Evolutionary conservation across 2,113 vertebrate species (phyloP).

Genomic region (Brachirus orientalis): DNA sequence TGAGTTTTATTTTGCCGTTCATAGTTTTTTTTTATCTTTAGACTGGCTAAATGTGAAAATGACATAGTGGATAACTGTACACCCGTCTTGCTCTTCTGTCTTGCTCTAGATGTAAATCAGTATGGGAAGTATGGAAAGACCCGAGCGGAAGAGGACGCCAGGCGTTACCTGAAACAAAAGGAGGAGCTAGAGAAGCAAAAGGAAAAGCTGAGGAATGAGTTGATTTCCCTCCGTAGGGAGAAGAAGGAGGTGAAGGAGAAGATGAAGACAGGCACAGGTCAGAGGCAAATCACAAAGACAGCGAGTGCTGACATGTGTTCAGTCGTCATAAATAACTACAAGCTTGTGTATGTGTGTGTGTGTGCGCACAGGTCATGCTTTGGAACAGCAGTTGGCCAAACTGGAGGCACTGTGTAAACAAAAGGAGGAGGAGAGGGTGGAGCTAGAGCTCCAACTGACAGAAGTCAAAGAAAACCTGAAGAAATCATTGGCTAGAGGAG

Average conservation of each 20-base stretch:
- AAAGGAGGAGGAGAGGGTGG: conserved; percentile 90
- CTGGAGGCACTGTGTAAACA: conserved; percentile 89
- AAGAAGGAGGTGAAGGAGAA: conserved; percentile 88
- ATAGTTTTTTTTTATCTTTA: neutral
- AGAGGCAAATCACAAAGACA: conserved; percentile 42
- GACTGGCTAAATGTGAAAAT: conserved; percentile 7
- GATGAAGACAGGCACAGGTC: conserved; percentile 86
- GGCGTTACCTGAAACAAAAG: conserved; percentile 88
- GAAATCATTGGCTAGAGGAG: conserved; percentile 91
- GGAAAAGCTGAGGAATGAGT: conserved; percentile 84
- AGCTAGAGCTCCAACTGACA: conserved; percentile 90
- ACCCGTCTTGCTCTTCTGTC: neutral
- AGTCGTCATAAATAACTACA: neutral
- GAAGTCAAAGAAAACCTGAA: conserved; percentile 95
- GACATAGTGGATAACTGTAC: conserved; percentile 10
- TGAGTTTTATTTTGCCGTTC: conserved; percentile 74
- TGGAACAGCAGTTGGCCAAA: conserved; percentile 83
- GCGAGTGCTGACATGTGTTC: neutral
- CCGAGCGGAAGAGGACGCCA: conserved; percentile 94
- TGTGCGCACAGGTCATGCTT: conserved; percentile 77
- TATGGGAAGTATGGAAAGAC: conserved; percentile 94
- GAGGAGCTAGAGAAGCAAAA: conserved; percentile 94
- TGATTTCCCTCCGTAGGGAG: conserved; percentile 87
- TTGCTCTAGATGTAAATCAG: conserved; percentile 87
- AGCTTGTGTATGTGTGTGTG: conserved; percentile 30